Base-by-base conservation (phyloP, 1,140 invertebrate genomes). In the Drosophila sulfurigaster region DNA sequence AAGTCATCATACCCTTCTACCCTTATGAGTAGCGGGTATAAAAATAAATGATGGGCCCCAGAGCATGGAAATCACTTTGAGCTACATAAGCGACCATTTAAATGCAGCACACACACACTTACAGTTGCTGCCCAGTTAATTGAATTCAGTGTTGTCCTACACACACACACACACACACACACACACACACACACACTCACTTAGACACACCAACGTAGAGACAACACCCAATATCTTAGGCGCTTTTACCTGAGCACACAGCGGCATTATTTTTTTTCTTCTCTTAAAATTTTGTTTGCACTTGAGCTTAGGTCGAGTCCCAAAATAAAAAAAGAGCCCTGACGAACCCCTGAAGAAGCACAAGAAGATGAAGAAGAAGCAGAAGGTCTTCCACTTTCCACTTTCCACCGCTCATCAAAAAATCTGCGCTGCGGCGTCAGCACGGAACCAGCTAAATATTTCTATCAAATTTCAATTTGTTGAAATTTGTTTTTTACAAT, bases 381-480 rank as follows among this genome's bases (percentile, higher is more conserved):
- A 0, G 20, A 25, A 28, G 57, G 35, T 25, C 35, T 58, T 25
- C 25, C 35, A 15, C 2, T 11, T 15, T 30, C 11, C 20, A 7
- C 15, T 7, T 20, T 1, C 41, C n/a, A n/a, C 62, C 32, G 6
- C 49, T 32, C 15, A 41, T 20, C 10, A 43, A 51, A 43, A 51
- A 52, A 64, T 52, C 60, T 7, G 30, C 35, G 41, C 35, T 38
- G 35, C 35, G 7, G 35, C 35, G 35, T 56, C 43, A 41, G 51
- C 66, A 54, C 58, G 28, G 35, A 58, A 71, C 43, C 73, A 69
- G 71, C 81, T 79, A 79, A 76, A 82, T 81, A 89, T 89, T 88
- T 89, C 85, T 88, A 88, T 89, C 83, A 88, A 83, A 88, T 88
- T 88, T 88, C 85, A 88, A 88, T 87, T 88, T 88, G 83, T 72